Percentiles rank a stretch among this genome's conserved stretches.
Conservation (phyloP, 2,888 invertebrate genomes). For the Ochropacha duplaris region DNA sequence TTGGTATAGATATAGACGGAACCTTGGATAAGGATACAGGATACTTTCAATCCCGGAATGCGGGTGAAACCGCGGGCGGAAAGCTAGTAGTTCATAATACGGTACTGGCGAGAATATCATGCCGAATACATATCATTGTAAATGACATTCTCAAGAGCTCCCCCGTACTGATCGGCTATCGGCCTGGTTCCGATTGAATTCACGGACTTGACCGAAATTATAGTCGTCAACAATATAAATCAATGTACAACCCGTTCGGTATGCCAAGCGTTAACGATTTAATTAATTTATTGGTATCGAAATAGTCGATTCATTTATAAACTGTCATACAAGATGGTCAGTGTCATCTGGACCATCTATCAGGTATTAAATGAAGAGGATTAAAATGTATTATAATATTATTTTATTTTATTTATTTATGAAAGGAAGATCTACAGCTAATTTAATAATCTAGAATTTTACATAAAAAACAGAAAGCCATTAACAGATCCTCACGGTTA, state of each 20-base stretch:
- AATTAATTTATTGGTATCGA: neutral
- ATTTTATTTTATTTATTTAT: too few species aligned
- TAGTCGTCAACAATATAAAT: neutral
- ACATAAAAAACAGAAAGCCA: too few species aligned
- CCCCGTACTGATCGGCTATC: neutral
- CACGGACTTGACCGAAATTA: neutral
- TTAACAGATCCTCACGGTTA: too few species aligned
- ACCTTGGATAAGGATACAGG: too few species aligned
- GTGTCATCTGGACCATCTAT: too few species aligned
- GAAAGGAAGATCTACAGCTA: too few species aligned
- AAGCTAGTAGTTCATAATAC: neutral
- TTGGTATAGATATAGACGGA: too few species aligned
- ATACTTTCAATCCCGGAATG: too few species aligned
- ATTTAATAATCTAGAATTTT: too few species aligned
- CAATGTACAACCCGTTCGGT: neutral
- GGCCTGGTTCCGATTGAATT: neutral
- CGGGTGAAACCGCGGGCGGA: neutral
- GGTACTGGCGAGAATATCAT: neutral
- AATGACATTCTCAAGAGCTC: neutral
- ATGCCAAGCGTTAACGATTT: neutral
- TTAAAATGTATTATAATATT: too few species aligned
- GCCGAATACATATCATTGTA: neutral
- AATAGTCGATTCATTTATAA: neutral
- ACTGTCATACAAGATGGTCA: neutral
- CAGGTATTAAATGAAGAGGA: too few species aligned